Conservation (phyloP, 1,140 invertebrate species). For the Lerema accius region DNA sequence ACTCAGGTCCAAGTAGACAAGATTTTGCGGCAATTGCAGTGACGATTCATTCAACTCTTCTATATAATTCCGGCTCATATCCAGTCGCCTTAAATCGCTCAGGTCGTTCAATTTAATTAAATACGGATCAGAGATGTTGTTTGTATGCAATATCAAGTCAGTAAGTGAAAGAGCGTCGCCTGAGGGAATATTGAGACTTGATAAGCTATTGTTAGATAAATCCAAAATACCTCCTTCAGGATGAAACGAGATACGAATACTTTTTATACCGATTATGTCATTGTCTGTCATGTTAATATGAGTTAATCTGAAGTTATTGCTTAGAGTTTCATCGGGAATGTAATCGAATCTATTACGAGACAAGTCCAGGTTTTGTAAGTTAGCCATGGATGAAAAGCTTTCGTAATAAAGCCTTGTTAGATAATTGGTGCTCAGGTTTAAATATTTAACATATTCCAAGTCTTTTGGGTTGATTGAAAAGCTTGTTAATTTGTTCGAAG, state of each 20-base stretch:
- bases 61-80: conserved; percentile 63
- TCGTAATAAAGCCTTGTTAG: conserved; percentile 55
- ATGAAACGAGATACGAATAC: conserved; percentile 61
- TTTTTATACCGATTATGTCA: conserved; percentile 49
- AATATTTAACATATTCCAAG: conserved; percentile 52
- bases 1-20: conserved; percentile 62
- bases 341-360: conserved; percentile 63
- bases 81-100: conserved; percentile 47
- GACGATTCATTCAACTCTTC: conserved; percentile 52
- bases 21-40: conserved; percentile 50
- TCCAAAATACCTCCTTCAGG: conserved; percentile 60
- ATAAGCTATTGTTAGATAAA: conserved; percentile 64
- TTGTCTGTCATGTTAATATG: conserved; percentile 63
- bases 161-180: conserved; percentile 55
- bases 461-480: conserved; percentile 62
- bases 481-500: conserved; percentile 55
- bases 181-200: conserved; percentile 48
- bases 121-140: conserved; percentile 56
- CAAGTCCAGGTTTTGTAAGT: conserved; percentile 67
- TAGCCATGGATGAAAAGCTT: conserved; percentile 61
- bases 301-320: conserved; percentile 53
- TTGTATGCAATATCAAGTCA: conserved; percentile 54
- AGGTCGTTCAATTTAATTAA: conserved; percentile 56
- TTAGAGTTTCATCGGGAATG: conserved; percentile 56
- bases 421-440: conserved; percentile 67